phyloP scores from a whole-genome alignment of 2,888 invertebrate species.

The Gastracanthus pulcherrimus region DNA sequence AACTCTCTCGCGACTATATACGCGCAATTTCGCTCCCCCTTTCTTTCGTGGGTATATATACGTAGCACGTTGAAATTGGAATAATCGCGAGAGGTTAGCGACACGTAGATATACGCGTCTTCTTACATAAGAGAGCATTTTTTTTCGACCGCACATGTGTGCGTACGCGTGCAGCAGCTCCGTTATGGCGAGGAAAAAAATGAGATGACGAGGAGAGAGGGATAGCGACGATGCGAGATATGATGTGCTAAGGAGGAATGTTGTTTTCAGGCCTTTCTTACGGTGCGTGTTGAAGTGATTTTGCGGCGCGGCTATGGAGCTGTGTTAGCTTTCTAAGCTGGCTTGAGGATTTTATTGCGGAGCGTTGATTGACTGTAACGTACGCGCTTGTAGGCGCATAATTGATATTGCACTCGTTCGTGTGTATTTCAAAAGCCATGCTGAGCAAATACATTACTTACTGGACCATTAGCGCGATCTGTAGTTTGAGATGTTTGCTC shows the following conservation, averaged over 20 bases:
- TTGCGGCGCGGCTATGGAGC: too few species aligned
- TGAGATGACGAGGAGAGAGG: not conserved
- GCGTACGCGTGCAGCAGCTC: not conserved
- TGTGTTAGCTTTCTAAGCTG: too few species aligned
- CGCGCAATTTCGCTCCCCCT: slow-evolving; percentile 3
- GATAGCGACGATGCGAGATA: too few species aligned
- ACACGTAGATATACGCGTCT: not conserved
- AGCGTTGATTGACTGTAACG: not conserved
- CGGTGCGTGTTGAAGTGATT: too few species aligned
- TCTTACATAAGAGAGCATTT: slow-evolving; percentile 16
- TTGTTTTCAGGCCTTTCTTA: not conserved
- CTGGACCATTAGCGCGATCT: not conserved
- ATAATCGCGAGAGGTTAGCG: slow-evolving; percentile 7
- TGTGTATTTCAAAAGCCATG: not conserved
- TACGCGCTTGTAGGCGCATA: not conserved
- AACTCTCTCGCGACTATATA: not conserved
- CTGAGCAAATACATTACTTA: too few species aligned
- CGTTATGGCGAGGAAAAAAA: not conserved
- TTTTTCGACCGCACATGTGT: not conserved
- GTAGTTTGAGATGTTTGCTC: not conserved
- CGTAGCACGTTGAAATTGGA: slow-evolving; percentile 42
- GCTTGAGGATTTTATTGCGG: not conserved
- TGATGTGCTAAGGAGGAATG: too few species aligned
- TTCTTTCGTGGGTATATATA: too few species aligned
- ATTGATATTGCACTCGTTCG: not conserved